Evolutionary conservation across 2,888 invertebrate species (phyloP), one percentile per base, ranked within the genome.

Genomic region (Leptinotarsa juncta): DNA sequence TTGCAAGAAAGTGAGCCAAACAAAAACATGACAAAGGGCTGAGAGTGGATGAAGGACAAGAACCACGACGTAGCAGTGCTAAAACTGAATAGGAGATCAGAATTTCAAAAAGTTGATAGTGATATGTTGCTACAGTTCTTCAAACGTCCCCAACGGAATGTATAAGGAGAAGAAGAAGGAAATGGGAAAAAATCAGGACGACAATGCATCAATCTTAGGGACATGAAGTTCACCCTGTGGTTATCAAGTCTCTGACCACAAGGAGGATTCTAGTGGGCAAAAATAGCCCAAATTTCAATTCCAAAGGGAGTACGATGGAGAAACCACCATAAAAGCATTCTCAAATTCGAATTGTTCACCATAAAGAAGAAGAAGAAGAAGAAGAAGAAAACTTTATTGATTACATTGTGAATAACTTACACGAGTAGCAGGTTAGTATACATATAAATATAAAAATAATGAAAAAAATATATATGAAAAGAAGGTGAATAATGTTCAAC

Each of bases 171-270:
- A 50, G 20, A 18, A 70, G 10, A 74, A 66, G 69, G 50, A 65
- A 10, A 16, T 20, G 32, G 15, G 5, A 68, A 23, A 49, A 18
- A n/a, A n/a, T n/a, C 0, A 15, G 20, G 5, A 15, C 23, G 42
- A 7, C 10, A 51, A 14, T 20, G 23, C 3, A 0, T 77, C 3
- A n/a, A 70, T 7, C 1, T 67, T 18, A 74, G 77, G 12, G 74
- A 77, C n/a, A 53, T 77, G 1, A 75, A 75, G 23, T 66, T 75
- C 0, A 5, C 49, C 0, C 51, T 60, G 18, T 75, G 77, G 71
- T 68, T 69, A 74, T n/a, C 57, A 65, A n/a, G 15, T 15, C 15
- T 20, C 23, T 5, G 73, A 77, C 10, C 53, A 3, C 2, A 50
- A 16, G 50, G 2, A 32, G 7, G 7, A 26, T 1, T 26, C 4